phyloP scores from a whole-genome alignment of 2,888 invertebrate species.

The Nomada fabriciana region DNA sequence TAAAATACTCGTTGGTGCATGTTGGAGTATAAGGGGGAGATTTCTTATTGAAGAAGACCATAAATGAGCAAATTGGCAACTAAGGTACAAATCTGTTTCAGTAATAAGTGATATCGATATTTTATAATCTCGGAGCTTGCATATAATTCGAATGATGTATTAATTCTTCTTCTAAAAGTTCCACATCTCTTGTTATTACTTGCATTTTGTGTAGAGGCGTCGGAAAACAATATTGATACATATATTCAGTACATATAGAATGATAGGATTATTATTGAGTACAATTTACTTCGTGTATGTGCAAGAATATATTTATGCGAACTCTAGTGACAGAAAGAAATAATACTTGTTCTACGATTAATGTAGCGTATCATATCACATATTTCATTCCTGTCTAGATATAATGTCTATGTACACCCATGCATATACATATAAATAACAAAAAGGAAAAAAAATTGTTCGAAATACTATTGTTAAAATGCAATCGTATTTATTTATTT shows the following conservation, averaged over 20 bases:
- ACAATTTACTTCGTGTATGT: constrained; percentile 30
- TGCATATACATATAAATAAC: neutral
- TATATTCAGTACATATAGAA: neutral
- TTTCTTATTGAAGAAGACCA: neutral
- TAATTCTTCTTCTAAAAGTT: neutral
- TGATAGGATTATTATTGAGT: constrained; percentile 27
- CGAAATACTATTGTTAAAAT: constrained; percentile 20
- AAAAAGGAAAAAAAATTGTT: constrained; percentile 9
- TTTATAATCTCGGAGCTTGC: constrained; percentile 28
- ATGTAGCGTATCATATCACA: constrained; percentile 6
- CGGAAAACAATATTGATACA: constrained; percentile 27
- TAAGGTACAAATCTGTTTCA: constrained; percentile 30
- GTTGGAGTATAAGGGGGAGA: neutral
- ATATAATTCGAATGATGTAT: constrained; percentile 15
- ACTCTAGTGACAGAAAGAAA: neutral
- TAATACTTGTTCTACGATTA: constrained; percentile 6
- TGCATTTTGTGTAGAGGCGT: constrained; percentile 17
- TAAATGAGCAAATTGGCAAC: constrained; percentile 26
- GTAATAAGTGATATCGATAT: constrained; percentile 26
- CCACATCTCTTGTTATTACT: neutral
- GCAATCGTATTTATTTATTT: constrained; percentile 40
- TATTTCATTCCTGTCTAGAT: neutral
- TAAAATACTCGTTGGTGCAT: constrained; percentile 15
- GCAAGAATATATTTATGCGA: constrained; percentile 19
- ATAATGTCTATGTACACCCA: neutral